These are phyloP conservation scores for Gallinago paraguaiae DNA, from an alignment of 2,113 vertebrate species.

Conservation along the genomic window DNA sequence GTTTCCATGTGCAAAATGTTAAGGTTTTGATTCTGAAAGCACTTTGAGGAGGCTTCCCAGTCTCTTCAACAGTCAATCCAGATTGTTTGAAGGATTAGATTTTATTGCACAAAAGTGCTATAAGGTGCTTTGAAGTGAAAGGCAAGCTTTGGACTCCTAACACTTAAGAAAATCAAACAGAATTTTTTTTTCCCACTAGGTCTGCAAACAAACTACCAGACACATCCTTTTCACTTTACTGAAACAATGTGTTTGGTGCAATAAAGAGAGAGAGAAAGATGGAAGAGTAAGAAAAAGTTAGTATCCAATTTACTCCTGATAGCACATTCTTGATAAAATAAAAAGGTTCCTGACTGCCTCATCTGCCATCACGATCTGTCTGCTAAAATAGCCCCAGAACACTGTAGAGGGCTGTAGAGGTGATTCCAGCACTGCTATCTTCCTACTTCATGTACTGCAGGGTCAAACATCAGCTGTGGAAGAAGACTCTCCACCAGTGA, in stretches of 20 bases:
- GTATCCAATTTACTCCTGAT: background rate
- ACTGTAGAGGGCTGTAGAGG: background rate
- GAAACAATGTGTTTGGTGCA: background rate
- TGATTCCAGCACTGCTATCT: background rate
- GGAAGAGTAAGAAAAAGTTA: background rate
- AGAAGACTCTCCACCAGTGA: background rate
- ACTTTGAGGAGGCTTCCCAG: background rate
- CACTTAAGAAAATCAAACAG: background rate
- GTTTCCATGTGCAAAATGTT: background rate
- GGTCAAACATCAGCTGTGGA: background rate
- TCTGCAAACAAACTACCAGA: background rate
- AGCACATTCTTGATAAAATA: background rate
- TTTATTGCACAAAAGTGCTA: background rate
- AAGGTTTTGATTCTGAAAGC: background rate
- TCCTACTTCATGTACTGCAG: background rate
- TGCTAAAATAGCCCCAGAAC: background rate
- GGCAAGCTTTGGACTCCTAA: background rate
- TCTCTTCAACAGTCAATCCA: background rate
- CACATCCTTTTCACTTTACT: background rate
- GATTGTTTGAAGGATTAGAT: background rate
- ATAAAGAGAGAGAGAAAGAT: background rate
- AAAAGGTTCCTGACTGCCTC: background rate
- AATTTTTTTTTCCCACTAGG: background rate
- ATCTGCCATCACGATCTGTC: background rate
- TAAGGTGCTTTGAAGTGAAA: background rate